Percentiles rank a stretch among this genome's conserved stretches.
Evolutionary conservation across 2,888 invertebrate genomes (phyloP).

Genomic region (Chironomus tentans): DNA sequence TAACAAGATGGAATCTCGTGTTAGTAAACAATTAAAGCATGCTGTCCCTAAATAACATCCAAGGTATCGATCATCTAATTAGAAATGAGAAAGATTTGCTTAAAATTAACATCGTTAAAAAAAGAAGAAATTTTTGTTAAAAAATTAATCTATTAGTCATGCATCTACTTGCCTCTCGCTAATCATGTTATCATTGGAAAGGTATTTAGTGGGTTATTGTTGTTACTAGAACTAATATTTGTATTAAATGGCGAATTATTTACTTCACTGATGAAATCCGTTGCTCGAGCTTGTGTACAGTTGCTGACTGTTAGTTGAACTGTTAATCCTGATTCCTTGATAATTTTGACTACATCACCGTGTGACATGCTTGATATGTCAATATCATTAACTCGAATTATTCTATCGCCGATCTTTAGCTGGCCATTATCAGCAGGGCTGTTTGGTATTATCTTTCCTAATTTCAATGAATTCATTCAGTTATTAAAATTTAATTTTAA

Average conservation of each 20-base stretch:
- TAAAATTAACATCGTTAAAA: too few relatives aligned
- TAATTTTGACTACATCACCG: slow-evolving; percentile 93
- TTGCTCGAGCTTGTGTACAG: slow-evolving; percentile 28
- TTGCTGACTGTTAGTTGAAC: slow-evolving; percentile 71
- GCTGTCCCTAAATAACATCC: slow-evolving; percentile 24
- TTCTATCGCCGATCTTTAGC: slow-evolving; percentile 88
- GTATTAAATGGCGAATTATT: background rate
- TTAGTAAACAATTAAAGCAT: slow-evolving; percentile 25
- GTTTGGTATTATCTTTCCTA: slow-evolving; percentile 87
- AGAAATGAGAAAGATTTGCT: background rate
- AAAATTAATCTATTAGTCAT: background rate
- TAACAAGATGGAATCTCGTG: slow-evolving; percentile 17
- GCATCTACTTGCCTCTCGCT: background rate
- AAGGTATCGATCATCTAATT: slow-evolving; percentile 21
- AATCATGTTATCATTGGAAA: slow-evolving; percentile 25
- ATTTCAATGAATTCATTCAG: too few relatives aligned
- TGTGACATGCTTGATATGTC: slow-evolving; percentile 88
- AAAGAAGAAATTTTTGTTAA: background rate
- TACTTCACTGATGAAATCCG: slow-evolving; percentile 2
- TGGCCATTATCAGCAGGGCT: slow-evolving; percentile 91
- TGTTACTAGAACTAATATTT: slow-evolving; percentile 3
- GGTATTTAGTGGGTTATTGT: background rate
- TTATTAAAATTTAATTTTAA: too few relatives aligned
- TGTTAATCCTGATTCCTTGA: slow-evolving; percentile 89
- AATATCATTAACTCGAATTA: slow-evolving; percentile 88